Evolutionary conservation across 2,797 vertebrate genomes (phyloP).

Genomic region (Pantherophis vulpinus): DNA sequence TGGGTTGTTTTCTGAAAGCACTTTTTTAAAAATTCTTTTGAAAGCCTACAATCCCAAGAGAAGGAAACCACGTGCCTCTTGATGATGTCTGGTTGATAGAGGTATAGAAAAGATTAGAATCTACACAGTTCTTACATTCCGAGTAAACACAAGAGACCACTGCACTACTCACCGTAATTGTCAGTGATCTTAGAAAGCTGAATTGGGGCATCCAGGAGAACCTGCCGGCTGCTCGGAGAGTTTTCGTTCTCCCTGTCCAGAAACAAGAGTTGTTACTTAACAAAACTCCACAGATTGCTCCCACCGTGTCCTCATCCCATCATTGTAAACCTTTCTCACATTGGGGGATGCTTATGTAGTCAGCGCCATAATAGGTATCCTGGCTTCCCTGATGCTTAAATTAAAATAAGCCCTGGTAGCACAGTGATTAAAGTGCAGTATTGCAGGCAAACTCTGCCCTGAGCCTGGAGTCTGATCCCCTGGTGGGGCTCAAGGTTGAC

Average conservation of each 20-base stretch:
- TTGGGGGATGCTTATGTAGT: too few species aligned
- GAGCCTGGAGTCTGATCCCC: background rate
- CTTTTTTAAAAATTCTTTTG: background rate
- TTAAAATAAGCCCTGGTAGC: background rate
- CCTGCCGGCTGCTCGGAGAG: constrained; percentile 70
- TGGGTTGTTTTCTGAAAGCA: background rate
- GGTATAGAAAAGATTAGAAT: too few species aligned
- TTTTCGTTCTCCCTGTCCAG: constrained; percentile 64
- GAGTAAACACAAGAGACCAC: fast-evolving
- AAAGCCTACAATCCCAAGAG: background rate
- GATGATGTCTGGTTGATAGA: too few species aligned
- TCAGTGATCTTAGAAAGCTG: constrained; percentile 85
- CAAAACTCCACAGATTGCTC: background rate
- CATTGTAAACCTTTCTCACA: background rate
- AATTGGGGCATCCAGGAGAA: constrained; percentile 88
- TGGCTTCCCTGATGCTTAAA: background rate
- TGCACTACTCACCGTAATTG: constrained; percentile 73
- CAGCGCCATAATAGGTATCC: too few species aligned
- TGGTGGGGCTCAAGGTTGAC: background rate
- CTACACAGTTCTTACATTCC: fast-evolving
- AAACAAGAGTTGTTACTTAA: background rate
- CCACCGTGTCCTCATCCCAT: background rate
- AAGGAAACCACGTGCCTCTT: background rate
- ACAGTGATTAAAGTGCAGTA: background rate
- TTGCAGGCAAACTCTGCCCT: background rate